Conservation (phyloP, 2,113 vertebrate species). For the Phaethon lepturus region DNA sequence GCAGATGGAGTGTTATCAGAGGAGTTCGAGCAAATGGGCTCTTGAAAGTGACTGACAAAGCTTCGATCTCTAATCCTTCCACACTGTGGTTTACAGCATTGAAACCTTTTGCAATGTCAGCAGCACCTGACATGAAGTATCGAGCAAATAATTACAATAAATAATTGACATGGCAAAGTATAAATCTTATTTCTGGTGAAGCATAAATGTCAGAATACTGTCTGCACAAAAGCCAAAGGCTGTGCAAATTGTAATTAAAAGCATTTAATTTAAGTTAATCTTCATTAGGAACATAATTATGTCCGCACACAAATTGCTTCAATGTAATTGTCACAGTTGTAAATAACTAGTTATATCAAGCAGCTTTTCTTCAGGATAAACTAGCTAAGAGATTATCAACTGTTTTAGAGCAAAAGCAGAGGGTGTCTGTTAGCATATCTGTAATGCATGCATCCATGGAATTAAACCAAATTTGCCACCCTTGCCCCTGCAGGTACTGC, state of each 20-base stretch:
- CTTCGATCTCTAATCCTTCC: not conserved
- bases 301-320: slow-evolving; percentile 10
- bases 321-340: slow-evolving; percentile 60
- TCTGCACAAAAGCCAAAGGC: slow-evolving; percentile 65
- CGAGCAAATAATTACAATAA: slow-evolving; percentile 64
- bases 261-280: slow-evolving; percentile 79
- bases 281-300: slow-evolving; percentile 74
- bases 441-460: not conserved
- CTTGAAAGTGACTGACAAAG: not conserved
- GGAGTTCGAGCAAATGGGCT: not conserved
- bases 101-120: slow-evolving; percentile 9
- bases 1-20: not conserved
- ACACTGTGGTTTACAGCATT: not conserved
- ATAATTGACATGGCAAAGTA: slow-evolving; percentile 50
- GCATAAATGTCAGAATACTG: slow-evolving; percentile 37
- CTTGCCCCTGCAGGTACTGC: not conserved
- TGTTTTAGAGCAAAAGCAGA: not conserved
- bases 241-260: slow-evolving; percentile 75
- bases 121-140: not conserved
- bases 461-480: not conserved
- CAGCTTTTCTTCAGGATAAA: slow-evolving; percentile 40
- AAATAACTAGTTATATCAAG: slow-evolving; percentile 63
- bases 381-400: not conserved
- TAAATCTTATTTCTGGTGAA: slow-evolving; percentile 71
- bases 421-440: not conserved